A percentile compares a stretch with the other conserved stretches of the same genome.
Evolutionary conservation across 2,797 vertebrate species (phyloP).

Genomic region (Miichthys miiuy): DNA sequence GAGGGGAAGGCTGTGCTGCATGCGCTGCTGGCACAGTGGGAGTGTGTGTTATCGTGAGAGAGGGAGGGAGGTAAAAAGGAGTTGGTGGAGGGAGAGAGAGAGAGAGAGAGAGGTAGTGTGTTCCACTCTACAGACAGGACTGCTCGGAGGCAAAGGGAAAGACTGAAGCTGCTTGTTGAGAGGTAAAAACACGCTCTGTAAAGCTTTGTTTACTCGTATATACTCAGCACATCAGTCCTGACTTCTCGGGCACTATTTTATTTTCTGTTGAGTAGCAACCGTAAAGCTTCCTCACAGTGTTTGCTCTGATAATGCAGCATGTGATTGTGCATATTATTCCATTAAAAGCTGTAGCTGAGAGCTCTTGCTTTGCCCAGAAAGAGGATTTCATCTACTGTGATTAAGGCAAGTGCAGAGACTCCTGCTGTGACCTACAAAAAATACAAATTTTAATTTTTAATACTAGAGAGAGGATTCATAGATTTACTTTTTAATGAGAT

Average conservation of each 20-base stretch:
- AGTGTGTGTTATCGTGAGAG: conserved; percentile 49
- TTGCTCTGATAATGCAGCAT: conserved; percentile 57
- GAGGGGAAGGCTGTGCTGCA: conserved; percentile 55
- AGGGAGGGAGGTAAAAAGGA: conserved; percentile 54
- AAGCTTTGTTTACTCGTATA: conserved; percentile 13
- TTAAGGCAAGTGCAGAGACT: conserved; percentile 58
- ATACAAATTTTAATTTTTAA: conserved; percentile 70
- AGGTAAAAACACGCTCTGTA: conserved; percentile 74
- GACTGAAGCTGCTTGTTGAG: conserved; percentile 76
- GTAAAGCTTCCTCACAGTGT: conserved; percentile 39
- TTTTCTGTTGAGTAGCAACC: conserved; percentile 1
- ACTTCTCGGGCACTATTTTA: conserved; percentile 26
- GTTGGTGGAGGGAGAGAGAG: conserved; percentile 43
- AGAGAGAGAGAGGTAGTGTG: conserved; percentile 53
- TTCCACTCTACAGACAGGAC: conserved; percentile 69
- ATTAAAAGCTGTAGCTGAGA: conserved; percentile 51
- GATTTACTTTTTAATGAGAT: conserved; percentile 71
- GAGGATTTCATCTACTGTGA: conserved; percentile 64
- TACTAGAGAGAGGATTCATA: conserved; percentile 38
- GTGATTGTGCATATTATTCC: conserved; percentile 60
- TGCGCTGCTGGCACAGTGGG: conserved; percentile 66
- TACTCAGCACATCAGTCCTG: conserved; percentile 2
- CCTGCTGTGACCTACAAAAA: conserved; percentile 69
- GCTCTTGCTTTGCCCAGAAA: conserved; percentile 48
- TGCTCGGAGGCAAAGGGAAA: conserved; percentile 70